Evolutionary conservation across 2,797 vertebrate genomes (phyloP), one percentile per base, ranked within the genome.

Genomic region (Oceanodroma leucorhoa): DNA sequence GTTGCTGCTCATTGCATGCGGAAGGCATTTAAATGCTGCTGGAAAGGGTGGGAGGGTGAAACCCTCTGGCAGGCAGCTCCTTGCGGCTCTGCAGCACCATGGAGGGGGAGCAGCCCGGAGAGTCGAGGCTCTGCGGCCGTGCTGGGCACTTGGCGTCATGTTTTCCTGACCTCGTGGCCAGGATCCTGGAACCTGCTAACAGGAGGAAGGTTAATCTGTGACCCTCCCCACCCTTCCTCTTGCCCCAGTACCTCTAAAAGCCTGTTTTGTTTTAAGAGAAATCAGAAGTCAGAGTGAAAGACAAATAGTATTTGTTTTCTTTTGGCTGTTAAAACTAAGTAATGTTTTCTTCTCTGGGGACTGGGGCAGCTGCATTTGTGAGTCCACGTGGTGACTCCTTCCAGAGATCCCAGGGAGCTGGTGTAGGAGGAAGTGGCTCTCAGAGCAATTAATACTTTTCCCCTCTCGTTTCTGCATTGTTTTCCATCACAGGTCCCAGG

Each of bases 251-350:
- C 69, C 55, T 95, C 88, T 67, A 92, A 92, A 89, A 90, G 53
- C 45, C 34, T 65, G 58, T 61, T 94, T 94, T 90, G 80, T 96
- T 93, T 83, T 69, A 72, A 83, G 67, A 90, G 40, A 87, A 93
- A 60, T 72, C 69, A 58, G 66, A 87, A 72, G 53, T 45, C 6
- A 2, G 50, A 70, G 81, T 29, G 48, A 67, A 85, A 93, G 76
- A 78, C 15, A 85, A 93, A 61, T 26, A 76, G 18, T 19, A 22
- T 61, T 82, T 92, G 46, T 84, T 95, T 94, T 89, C n/a, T 55
- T 90, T 71, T 83, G 45, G 43, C 62, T 87, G n/a, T 89, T 90
- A 51, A 65, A 87, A 32, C 55, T 16, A 64, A 81, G 36, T 40
- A 50, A 30, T 46, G 22, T 51, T 92, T 94, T 67, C 24, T 83